phyloP scores from a whole-genome alignment of 1,140 invertebrate species.

The Zaprionus vittiger region DNA sequence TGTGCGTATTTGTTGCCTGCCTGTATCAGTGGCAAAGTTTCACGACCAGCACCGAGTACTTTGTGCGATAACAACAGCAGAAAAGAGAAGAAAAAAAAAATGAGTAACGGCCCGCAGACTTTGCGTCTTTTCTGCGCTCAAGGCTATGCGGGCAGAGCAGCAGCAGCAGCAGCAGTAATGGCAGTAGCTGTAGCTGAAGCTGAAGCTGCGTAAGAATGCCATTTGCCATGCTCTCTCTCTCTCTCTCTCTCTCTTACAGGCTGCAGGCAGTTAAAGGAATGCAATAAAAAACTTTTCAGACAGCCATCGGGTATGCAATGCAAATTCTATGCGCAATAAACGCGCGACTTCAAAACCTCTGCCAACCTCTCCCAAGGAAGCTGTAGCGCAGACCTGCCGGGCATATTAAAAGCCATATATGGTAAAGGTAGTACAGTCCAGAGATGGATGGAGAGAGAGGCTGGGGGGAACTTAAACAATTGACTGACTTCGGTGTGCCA shows the following conservation, averaged over 20 bases:
- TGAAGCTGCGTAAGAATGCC: not conserved
- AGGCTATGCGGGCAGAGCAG: conserved; percentile 15
- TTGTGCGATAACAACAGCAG: conserved; percentile 36
- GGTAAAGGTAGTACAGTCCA: not conserved
- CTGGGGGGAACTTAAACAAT: conserved; percentile 48
- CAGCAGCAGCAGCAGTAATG: not conserved
- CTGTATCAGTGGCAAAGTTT: conserved; percentile 40
- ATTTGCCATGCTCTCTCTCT: not conserved
- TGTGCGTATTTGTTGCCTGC: conserved; percentile 21
- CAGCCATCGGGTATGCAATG: conserved; percentile 62
- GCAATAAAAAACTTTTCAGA: conserved; percentile 82
- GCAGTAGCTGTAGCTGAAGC: not conserved
- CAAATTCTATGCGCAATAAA: conserved; percentile 67
- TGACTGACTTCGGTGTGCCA: conserved; percentile 47
- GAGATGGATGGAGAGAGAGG: no score
- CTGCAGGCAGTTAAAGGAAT: conserved; percentile 68
- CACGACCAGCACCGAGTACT: conserved; percentile 28
- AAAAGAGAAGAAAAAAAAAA: not conserved
- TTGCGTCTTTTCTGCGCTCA: conserved; percentile 31
- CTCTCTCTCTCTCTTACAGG: not conserved
- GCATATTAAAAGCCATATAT: conserved; percentile 39
- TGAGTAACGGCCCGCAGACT: conserved; percentile 29
- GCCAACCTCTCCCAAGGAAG: not conserved
- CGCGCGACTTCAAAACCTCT: conserved; percentile 44
- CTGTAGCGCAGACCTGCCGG: conserved; percentile 9